A percentile compares a stretch with the other conserved stretches of the same genome.
phyloP scores from a whole-genome alignment of 2,113 vertebrate species.

The Malurus alboscapulatus region DNA sequence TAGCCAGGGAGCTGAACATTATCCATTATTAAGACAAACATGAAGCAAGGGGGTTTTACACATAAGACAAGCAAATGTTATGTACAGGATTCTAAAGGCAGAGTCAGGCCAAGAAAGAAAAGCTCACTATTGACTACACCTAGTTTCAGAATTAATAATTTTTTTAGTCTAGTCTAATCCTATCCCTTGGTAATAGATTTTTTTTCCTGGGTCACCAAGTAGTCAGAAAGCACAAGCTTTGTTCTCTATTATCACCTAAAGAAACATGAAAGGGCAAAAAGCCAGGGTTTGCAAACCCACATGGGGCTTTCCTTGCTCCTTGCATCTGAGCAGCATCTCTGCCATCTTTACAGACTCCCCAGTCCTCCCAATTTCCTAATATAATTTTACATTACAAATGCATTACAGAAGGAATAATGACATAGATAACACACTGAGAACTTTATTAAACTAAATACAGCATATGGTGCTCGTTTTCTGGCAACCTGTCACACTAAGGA shows the following conservation, averaged over 20 bases:
- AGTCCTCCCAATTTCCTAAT: not conserved
- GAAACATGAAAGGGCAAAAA: not conserved
- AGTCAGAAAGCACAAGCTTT: not conserved
- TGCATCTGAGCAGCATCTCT: not conserved
- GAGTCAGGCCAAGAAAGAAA: not conserved
- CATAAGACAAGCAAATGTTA: not conserved
- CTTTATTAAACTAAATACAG: not conserved
- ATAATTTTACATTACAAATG: not conserved
- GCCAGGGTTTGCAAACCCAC: not conserved
- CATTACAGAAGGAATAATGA: not conserved
- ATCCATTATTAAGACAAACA: not conserved
- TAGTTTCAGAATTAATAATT: not conserved
- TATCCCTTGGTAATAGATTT: not conserved
- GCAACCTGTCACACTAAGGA: not conserved
- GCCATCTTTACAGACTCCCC: not conserved
- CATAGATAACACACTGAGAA: not conserved
- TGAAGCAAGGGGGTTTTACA: not conserved
- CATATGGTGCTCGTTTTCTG: not conserved
- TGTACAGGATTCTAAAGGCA: not conserved
- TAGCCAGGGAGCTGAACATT: slow-evolving; percentile 22
- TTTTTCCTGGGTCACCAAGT: not conserved
- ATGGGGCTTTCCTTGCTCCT: not conserved
- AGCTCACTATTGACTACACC: not conserved
- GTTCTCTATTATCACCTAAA: not conserved
- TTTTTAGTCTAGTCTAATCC: not conserved